These are phyloP conservation scores for Lydus trimaculatus DNA, from an alignment of 2,888 invertebrate genomes.

Conservation along the genomic window DNA sequence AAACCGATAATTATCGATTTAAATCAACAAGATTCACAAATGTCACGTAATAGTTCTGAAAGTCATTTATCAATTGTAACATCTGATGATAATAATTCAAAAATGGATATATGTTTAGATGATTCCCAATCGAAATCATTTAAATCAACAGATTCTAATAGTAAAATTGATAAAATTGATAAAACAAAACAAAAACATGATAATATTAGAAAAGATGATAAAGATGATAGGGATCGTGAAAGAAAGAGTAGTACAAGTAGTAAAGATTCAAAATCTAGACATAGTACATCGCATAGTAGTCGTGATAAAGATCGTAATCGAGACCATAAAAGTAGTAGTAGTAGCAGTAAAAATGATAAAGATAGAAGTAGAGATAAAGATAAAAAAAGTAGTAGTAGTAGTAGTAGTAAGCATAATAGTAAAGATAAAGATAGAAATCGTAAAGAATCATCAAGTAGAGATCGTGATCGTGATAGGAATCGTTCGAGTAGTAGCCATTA, in stretches of 20 bases:
- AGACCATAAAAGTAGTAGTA: constrained; percentile 40
- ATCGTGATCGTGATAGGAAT: constrained; percentile 38
- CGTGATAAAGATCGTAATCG: constrained; percentile 37
- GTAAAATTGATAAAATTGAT: constrained; percentile 26
- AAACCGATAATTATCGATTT: constrained; percentile 51
- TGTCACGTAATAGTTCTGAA: constrained; percentile 70
- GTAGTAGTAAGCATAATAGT: constrained; percentile 46
- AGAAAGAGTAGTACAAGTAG: constrained; percentile 15
- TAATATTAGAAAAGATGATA: constrained; percentile 61
- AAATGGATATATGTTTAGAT: constrained; percentile 55
- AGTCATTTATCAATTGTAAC: constrained; percentile 65
- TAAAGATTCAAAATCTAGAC: constrained; percentile 26
- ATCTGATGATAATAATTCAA: constrained; percentile 62
- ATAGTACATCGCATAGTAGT: constrained; percentile 23
- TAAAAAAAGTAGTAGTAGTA: constrained; percentile 45
- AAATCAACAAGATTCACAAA: constrained; percentile 67
- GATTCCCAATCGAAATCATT: constrained; percentile 39
- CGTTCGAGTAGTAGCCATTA: constrained; percentile 34
- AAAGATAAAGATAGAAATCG: constrained; percentile 41
- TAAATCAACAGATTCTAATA: constrained; percentile 27
- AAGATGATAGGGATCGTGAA: constrained; percentile 30
- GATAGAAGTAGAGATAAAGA: constrained; percentile 35
- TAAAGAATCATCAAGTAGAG: constrained; percentile 35
- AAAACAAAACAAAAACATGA: constrained; percentile 55
- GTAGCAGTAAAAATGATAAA: constrained; percentile 60